phyloP scores from a whole-genome alignment of 1,140 invertebrate species.

The Helicoverpa zea region DNA sequence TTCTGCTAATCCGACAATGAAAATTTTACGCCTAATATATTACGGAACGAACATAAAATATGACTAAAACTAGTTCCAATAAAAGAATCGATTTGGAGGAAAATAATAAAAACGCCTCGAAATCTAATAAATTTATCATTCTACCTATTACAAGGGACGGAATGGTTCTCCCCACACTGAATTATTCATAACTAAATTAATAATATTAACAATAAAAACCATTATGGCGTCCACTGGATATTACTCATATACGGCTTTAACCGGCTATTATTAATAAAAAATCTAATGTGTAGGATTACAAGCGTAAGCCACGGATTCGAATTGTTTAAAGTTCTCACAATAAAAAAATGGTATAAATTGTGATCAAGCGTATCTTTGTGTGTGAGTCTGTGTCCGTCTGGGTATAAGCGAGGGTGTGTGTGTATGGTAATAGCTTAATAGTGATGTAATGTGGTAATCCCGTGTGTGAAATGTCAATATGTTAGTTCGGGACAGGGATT shows the following conservation, averaged over 20 bases:
- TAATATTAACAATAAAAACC: slow-evolving; percentile 47
- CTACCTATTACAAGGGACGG: slow-evolving; percentile 25
- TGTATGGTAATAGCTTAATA: slow-evolving; percentile 41
- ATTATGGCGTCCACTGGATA: slow-evolving; percentile 39
- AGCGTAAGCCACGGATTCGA: slow-evolving; percentile 37
- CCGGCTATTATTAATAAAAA: slow-evolving; percentile 50
- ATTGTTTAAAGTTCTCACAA: slow-evolving; percentile 53
- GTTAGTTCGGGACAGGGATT: slow-evolving; percentile 33
- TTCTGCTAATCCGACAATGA: slow-evolving; percentile 36
- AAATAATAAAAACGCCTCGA: slow-evolving; percentile 41
- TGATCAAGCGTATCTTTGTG: background rate
- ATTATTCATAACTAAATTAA: slow-evolving; percentile 51
- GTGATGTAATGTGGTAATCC: slow-evolving; percentile 50
- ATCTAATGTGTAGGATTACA: slow-evolving; percentile 51
- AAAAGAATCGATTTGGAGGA: slow-evolving; percentile 27
- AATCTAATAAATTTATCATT: slow-evolving; percentile 44
- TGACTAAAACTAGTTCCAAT: slow-evolving; percentile 27
- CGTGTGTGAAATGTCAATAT: slow-evolving; percentile 52
- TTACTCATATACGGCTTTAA: slow-evolving; percentile 38
- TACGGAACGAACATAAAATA: slow-evolving; percentile 12
- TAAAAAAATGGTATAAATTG: slow-evolving; percentile 44
- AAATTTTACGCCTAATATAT: slow-evolving; percentile 39
- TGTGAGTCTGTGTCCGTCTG: background rate
- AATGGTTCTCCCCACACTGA: slow-evolving; percentile 37
- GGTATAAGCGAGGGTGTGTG: background rate